These are phyloP conservation scores for Latrodectus hesperus DNA, from an alignment of 2,888 invertebrate genomes.

Conservation along the genomic window DNA sequence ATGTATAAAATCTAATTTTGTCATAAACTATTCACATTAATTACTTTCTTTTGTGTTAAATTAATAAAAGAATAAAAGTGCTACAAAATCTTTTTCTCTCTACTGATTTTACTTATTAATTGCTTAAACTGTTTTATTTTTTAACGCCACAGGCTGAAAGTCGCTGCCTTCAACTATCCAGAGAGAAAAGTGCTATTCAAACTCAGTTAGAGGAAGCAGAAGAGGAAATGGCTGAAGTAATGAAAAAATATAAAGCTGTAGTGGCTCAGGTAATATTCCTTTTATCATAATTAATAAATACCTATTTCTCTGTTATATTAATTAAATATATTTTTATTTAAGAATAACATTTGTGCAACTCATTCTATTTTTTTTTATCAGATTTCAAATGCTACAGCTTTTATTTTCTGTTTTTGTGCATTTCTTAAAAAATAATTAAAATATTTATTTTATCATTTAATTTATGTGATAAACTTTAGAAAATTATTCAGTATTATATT, in stretches of 20 bases:
- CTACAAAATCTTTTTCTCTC: neutral
- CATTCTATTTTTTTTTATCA: no score
- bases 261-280: slow-evolving; percentile 83
- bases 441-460: no score
- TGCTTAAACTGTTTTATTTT: neutral
- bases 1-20: no score
- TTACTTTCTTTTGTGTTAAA: neutral
- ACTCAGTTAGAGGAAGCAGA: slow-evolving; percentile 93
- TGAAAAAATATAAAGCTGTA: slow-evolving; percentile 93
- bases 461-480: no score
- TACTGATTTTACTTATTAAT: neutral
- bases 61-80: neutral
- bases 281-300: no score
- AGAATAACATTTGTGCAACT: no score
- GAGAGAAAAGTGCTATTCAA: slow-evolving; percentile 88
- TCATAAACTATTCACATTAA: neutral
- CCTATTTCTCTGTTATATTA: no score
- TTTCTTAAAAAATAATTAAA: no score
- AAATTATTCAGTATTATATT: no score
- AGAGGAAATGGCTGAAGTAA: slow-evolving; percentile 90
- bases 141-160: slow-evolving; percentile 80
- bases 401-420: no score
- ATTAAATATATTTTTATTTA: no score
- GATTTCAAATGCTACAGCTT: no score
- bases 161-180: slow-evolving; percentile 80